Evolutionary conservation across 2,888 invertebrate genomes (phyloP), one percentile per base, ranked within the genome.

Genomic region (Marasmarcha lunaedactyla): DNA sequence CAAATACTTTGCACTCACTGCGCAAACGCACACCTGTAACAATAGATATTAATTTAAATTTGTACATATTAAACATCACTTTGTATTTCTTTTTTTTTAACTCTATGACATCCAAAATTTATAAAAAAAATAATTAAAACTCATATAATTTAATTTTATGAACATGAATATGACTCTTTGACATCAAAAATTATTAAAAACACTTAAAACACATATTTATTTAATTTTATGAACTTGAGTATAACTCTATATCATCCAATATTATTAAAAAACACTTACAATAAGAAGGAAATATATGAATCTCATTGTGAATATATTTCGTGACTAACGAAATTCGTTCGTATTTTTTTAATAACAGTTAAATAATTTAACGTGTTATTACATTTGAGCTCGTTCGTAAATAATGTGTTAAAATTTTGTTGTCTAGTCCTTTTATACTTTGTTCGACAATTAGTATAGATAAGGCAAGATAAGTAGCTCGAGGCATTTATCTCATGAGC

Each of bases 381-480:
- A 11, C 71, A 64, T 65, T 61, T 56, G 67, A 71, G 67, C 67
- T 78, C 76, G 79, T 77, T 77, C 79, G 79, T 73, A 64, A 54
- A 48, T 58, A n/a, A 60, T 70, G 57, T 67, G 62, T 56, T 53
- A 49, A 46, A 50, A 57, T 63, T 57, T 59, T 51, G 47, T 46
- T 42, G 48, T 49, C 44, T 46, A 45, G 55, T 57, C 63, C 70
- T 81, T 79, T 69, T 83, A 83, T 83, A 81, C 68, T 55, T 47
- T 43, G 46, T 42, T 52, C 46, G 54, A 63, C 57, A 74, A 78
- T 79, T 77, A 76, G 59, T 50, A 46, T 41, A 72, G 83, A 83
- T 81, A 83, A 81, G 61, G 57, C 59, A 53, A 72, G 79, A 81
- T 81, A 78, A 77, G 65, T 55, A 55, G 63, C 67, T 51, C 64